Percentiles rank a stretch among this genome's conserved stretches.
phyloP scores from a whole-genome alignment of 2,113 vertebrate species.

The Eidolon helvum region DNA sequence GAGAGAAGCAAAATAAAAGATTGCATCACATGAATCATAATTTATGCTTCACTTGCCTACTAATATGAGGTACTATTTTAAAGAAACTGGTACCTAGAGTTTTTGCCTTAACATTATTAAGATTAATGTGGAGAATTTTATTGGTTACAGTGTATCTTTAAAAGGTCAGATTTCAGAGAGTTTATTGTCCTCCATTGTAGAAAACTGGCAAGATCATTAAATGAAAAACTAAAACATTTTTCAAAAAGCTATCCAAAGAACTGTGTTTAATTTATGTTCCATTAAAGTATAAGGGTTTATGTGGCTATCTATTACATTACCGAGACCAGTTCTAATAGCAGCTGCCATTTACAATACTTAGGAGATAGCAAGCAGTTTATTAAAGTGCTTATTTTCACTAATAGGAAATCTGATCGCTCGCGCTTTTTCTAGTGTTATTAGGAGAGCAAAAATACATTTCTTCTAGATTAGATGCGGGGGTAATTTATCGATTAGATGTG shows the following conservation, averaged over 20 bases:
- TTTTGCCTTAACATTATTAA: slow-evolving; percentile 24
- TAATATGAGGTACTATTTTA: not conserved
- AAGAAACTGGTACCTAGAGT: not conserved
- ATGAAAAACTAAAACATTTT: slow-evolving; percentile 43
- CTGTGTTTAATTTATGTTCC: slow-evolving; percentile 33
- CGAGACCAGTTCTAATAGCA: slow-evolving; percentile 39
- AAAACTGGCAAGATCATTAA: slow-evolving; percentile 47
- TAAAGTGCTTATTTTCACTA: slow-evolving; percentile 55
- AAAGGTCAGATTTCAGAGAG: slow-evolving; percentile 29
- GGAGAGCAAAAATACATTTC: slow-evolving; percentile 36
- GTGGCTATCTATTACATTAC: slow-evolving; percentile 24
- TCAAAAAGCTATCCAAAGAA: slow-evolving; percentile 48
- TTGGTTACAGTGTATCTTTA: slow-evolving; percentile 24
- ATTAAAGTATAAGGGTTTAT: slow-evolving; percentile 37
- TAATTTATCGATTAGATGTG: slow-evolving; percentile 51
- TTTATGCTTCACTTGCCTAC: not conserved
- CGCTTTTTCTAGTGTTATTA: slow-evolving; percentile 9
- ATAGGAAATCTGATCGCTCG: slow-evolving; percentile 33
- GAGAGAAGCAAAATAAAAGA: not conserved
- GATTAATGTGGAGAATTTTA: slow-evolving; percentile 56
- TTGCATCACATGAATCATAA: not conserved
- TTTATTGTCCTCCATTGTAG: slow-evolving; percentile 29
- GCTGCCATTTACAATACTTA: slow-evolving; percentile 50
- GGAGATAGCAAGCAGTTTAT: slow-evolving; percentile 53
- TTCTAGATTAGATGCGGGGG: slow-evolving; percentile 7